Evolutionary conservation across 35 echinoderm and acorn worm species (phyloP).

Genomic region (Amphiura filiformis): DNA sequence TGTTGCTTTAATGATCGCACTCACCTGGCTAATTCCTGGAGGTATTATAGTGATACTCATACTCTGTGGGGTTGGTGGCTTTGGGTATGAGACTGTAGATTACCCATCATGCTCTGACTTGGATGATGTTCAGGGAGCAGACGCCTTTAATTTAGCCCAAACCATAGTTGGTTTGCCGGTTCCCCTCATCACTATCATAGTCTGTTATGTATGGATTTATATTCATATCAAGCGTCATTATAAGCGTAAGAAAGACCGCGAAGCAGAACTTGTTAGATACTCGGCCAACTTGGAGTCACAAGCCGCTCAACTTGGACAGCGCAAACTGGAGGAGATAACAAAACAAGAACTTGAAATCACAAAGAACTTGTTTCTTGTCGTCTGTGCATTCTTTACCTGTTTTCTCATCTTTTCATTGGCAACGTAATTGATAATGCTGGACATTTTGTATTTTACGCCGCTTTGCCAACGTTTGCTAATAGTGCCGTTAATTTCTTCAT

Average conservation of each 20-base stretch:
- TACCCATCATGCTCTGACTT: not conserved
- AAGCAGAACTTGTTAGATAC: too few species aligned
- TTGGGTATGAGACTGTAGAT: not conserved
- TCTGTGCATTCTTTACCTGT: not conserved
- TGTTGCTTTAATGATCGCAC: not conserved
- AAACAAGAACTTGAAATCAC: slow-evolving; percentile 8
- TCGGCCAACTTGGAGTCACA: too few species aligned
- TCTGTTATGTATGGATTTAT: too few species aligned
- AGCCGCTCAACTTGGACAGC: too few species aligned
- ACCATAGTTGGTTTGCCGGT: too few species aligned
- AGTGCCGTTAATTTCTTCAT: not conserved
- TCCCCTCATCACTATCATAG: too few species aligned
- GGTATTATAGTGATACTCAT: not conserved
- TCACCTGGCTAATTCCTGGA: not conserved
- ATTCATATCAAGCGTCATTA: too few species aligned
- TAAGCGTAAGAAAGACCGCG: too few species aligned
- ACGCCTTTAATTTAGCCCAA: not conserved
- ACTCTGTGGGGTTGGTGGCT: not conserved
- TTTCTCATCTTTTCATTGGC: not conserved
- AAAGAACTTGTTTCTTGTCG: not conserved
- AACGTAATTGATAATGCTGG: not conserved
- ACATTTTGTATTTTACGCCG: not conserved
- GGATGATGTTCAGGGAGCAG: not conserved
- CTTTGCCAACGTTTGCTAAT: not conserved
- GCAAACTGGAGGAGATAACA: not conserved